Evolutionary conservation across 1,140 invertebrate genomes (phyloP).

Genomic region (Liolophura sinensis): DNA sequence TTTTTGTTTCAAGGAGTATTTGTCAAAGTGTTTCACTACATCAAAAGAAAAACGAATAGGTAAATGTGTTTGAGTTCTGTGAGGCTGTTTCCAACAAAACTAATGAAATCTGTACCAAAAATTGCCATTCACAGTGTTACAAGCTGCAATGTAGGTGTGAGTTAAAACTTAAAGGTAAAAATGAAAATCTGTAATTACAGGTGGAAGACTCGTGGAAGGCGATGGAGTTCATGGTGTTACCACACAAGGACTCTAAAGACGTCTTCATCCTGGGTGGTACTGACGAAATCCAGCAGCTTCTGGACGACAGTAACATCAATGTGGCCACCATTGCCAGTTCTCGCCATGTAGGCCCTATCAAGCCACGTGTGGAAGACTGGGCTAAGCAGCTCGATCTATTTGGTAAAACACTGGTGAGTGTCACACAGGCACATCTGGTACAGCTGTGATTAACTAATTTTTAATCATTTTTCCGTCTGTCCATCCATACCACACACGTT

Average conservation of each 20-base stretch:
- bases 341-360: constrained; percentile 80
- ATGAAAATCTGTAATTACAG: constrained; percentile 38
- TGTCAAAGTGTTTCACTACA: no score
- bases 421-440: no score
- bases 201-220: constrained; percentile 60
- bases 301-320: constrained; percentile 86
- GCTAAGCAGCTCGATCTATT: constrained; percentile 73
- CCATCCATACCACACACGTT: no score
- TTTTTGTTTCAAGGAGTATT: no score
- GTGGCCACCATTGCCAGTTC: constrained; percentile 84
- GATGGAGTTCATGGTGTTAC: constrained; percentile 56
- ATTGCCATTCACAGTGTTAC: no score
- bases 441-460: no score
- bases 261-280: constrained; percentile 79
- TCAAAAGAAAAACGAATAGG: no score
- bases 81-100: no score
- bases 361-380: constrained; percentile 80
- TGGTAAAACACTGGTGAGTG: constrained; percentile 71
- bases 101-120: no score
- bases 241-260: constrained; percentile 68
- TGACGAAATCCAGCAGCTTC: constrained; percentile 78
- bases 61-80: no score
- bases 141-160: no score
- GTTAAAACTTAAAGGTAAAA: neutral
- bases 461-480: no score